Percentiles rank a stretch among this genome's conserved stretches.
phyloP scores from a whole-genome alignment of 2,797 vertebrate species.

The Dendrocincla tyrannina region DNA sequence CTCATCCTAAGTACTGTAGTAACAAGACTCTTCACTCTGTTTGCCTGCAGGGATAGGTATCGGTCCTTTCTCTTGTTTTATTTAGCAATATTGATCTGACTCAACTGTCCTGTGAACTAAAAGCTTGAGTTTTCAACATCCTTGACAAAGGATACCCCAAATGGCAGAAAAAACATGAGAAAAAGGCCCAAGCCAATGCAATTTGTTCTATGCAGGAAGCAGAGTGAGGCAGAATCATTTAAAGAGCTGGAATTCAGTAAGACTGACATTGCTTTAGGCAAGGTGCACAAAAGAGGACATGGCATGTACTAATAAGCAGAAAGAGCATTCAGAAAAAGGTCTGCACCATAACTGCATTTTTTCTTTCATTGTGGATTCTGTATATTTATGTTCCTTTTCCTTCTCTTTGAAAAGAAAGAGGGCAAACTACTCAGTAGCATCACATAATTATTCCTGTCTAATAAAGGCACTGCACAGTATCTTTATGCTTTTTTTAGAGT shows the following conservation, averaged over 20 bases:
- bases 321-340: background rate
- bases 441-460: conserved; percentile 27
- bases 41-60: background rate
- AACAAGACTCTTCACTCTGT: background rate
- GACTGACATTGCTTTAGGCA: background rate
- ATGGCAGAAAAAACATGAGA: background rate
- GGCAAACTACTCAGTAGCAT: conserved; percentile 31
- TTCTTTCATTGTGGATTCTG: background rate
- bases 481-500: conserved; percentile 49
- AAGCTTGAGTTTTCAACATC: background rate
- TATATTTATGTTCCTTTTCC: conserved; percentile 57
- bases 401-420: conserved; percentile 53
- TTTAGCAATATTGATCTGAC: background rate
- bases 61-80: background rate
- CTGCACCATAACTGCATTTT: background rate
- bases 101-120: background rate
- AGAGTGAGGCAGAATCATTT: background rate
- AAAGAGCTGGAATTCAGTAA: background rate
- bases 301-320: background rate
- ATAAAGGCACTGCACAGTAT: conserved; percentile 25
- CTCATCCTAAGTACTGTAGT: background rate
- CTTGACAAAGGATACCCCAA: background rate
- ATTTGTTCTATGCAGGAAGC: background rate
- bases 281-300: background rate
- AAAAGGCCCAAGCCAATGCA: background rate